Evolutionary conservation across 2,113 vertebrate genomes (phyloP).

Genomic region (Peromyscus leucopus): DNA sequence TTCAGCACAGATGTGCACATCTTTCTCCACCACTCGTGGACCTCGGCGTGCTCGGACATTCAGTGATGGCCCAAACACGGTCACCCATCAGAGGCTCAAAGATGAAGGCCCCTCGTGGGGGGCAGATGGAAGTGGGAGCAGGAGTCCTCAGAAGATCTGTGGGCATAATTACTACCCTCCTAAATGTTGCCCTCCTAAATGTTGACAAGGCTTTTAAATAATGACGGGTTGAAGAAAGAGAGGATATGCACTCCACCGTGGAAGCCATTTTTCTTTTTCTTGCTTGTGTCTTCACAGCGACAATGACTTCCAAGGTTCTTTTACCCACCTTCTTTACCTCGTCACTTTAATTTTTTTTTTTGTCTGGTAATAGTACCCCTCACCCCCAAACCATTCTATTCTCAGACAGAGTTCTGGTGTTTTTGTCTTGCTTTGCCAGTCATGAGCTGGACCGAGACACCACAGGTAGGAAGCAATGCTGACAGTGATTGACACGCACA

Average conservation of each 20-base stretch:
- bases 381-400: fast-evolving
- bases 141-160: background rate
- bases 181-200: background rate
- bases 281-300: fast-evolving
- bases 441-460: background rate
- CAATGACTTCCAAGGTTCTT: no score
- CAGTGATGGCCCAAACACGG: background rate
- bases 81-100: no score
- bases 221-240: background rate
- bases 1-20: background rate
- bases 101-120: background rate
- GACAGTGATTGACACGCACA: background rate
- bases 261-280: background rate
- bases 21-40: background rate
- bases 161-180: background rate
- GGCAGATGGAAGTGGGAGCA: no score
- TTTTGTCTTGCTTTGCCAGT: background rate
- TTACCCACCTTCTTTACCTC: fast-evolving
- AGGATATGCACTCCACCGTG: background rate
- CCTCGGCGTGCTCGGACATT: background rate
- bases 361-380: background rate
- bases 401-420: no score
- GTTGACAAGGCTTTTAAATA: background rate
- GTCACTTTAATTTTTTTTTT: fast-evolving
- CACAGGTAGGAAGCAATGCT: background rate